Percentiles rank a stretch among this genome's conserved stretches.
These are phyloP conservation scores for Luperina testacea DNA, from an alignment of 2,888 invertebrate genomes.

Conservation along the genomic window DNA sequence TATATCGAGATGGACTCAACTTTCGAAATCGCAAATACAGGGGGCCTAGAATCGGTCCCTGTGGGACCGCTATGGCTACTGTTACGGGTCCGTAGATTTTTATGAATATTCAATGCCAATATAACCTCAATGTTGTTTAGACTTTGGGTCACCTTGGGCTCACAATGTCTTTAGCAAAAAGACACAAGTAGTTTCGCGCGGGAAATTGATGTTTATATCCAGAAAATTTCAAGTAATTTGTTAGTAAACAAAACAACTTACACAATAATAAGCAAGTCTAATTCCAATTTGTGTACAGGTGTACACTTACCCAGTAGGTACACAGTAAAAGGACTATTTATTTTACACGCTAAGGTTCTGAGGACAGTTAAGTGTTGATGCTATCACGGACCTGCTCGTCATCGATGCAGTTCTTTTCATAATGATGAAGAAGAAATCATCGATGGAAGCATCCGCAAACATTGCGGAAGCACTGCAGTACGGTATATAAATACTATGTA, in stretches of 20 bases:
- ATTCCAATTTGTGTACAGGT: background rate
- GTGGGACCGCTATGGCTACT: background rate
- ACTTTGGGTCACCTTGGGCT: no score
- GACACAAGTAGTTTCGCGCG: background rate
- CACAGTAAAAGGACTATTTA: background rate
- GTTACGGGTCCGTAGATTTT: background rate
- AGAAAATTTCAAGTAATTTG: background rate
- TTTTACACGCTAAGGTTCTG: conserved; percentile 1
- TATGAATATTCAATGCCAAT: background rate
- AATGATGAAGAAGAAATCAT: background rate
- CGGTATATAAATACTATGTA: conserved; percentile 32
- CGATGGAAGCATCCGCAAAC: background rate
- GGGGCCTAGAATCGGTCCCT: background rate
- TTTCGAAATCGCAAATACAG: background rate
- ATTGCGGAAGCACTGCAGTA: background rate
- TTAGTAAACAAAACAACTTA: no score
- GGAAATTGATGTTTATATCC: background rate
- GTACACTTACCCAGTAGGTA: background rate
- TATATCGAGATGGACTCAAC: background rate
- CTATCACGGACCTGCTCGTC: background rate
- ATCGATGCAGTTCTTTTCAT: background rate
- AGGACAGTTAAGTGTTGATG: background rate
- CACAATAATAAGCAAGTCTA: background rate
- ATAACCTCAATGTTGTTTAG: background rate
- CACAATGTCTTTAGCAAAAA: background rate